Base-by-base conservation (phyloP, 2,113 vertebrate species). In the Anseranas semipalmata region DNA sequence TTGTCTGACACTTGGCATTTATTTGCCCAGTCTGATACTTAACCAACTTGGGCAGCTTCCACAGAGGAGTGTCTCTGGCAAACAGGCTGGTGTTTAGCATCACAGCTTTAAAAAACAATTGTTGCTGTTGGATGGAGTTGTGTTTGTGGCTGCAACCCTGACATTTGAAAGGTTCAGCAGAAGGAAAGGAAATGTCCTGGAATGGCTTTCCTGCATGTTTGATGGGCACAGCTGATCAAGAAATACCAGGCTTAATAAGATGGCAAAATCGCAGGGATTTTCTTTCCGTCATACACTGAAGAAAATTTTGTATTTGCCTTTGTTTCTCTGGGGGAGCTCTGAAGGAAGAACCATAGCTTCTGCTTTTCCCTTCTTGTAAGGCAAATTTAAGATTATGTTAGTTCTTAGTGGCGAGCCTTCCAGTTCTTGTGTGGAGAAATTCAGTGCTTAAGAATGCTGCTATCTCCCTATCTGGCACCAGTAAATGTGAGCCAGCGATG, bases 31-130 rank as follows among this genome's bases (percentile, higher is more conserved):
- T 67, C 71, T 73, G 87, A 79, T 89, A 85, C 71, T 96, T 91
- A 92, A 93, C 88, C 73, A 59, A 45, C 73, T 90, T 92, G 95
- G 95, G 77, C 85, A 82, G 77, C 81, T 89, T 96, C 95, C 95
- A 93, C 0, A 10, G 71, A 89, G 87, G 66, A 96, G 85, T 53
- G 93, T 77, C 0, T 3, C 81, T 95, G 91, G 94, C 94, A 93
- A 32, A 71, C 66, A 79, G 70, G 60, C 87, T 48, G 66, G 32
- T 85, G 70, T 75, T 96, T 27, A 93, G 77, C 74, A 79, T 91
- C 53, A 24, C 7, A 45, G 70, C 81, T 76, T 96, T 93, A 71
- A 87, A 89, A 93, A 92, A 70, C 66, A 74, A 32, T 87, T 84
- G 60, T 46, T 92, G 74, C 55, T 85, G 62, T 93, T 91, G 87